Base-by-base conservation (phyloP, 1,140 invertebrate genomes). In the Drosophila chauvacae region DNA sequence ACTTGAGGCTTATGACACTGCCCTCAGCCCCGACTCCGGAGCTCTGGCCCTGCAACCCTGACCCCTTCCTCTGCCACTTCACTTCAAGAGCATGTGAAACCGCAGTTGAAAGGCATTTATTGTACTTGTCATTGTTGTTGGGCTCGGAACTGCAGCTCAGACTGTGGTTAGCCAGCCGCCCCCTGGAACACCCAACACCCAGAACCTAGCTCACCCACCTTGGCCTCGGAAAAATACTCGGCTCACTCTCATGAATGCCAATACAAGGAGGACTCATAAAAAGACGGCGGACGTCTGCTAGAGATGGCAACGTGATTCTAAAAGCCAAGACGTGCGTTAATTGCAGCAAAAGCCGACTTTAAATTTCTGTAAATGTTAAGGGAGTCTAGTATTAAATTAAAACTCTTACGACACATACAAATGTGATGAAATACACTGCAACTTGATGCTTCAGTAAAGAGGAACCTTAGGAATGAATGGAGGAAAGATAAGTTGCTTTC, bases 51-150 rank as follows among this genome's bases (percentile, higher is more conserved):
- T 35, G 23, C 11, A 56, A 42, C 39, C 53, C 68, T 37, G 37
- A 41, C 42, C 59, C 57, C 53, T 39, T 58, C 41, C 62, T n/a
- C 35, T 63, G 42, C 23, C 62, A 78, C 84, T 90, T 75, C 66
- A 68, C 77, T 88, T 90, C 85, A 90, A 90, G 85, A 85, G 85
- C 85, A 90, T 90, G 85, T 90, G 85, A 90, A 90, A 90, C 85
- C 85, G 85, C 85, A 90, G 85, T 90, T 90, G 85, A 90, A 90
- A 90, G 85, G 85, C 85, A 90, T 90, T 90, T 90, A 90, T 90
- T 90, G 85, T 90, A 90, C 85, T 90, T 90, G 85, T 85, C 85
- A 85, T 90, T 90, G 86, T 90, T 90, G 85, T 79, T 73, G 85
- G 62, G 55, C 57, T 53, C 48, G 56, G 57, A 50, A 74, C 48